Evolutionary conservation across 2,797 vertebrate genomes (phyloP).

Genomic region (Myotis daubentonii): DNA sequence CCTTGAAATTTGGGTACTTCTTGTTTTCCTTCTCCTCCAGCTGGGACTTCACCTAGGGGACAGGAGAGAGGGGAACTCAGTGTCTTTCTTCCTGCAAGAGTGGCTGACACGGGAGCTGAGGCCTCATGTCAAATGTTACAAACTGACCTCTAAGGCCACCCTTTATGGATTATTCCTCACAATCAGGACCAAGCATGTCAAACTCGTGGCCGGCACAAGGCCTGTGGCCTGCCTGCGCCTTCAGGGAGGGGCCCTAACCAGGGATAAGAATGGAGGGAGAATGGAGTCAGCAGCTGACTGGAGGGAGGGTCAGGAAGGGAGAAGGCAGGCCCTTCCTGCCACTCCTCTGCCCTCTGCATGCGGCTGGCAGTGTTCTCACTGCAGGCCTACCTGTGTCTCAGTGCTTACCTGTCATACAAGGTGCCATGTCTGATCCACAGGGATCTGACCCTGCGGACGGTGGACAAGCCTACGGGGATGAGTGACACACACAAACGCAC

Average conservation of each 20-base stretch:
- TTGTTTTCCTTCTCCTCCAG: slow-evolving; percentile 70
- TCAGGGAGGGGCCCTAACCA: background rate
- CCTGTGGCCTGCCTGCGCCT: too few relatives aligned
- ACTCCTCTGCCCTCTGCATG: background rate
- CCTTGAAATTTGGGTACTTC: slow-evolving; percentile 56
- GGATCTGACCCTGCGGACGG: too few relatives aligned
- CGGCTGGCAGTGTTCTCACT: accelerated
- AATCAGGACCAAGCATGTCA: too few relatives aligned
- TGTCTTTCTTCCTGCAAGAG: background rate
- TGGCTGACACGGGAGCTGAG: accelerated
- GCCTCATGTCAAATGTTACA: accelerated
- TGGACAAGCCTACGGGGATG: accelerated
- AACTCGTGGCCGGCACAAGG: too few relatives aligned
- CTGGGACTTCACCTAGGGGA: slow-evolving; percentile 64
- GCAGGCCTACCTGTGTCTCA: background rate
- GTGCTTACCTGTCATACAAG: background rate
- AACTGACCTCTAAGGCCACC: accelerated
- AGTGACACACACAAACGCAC: background rate
- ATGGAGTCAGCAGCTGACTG: too few relatives aligned
- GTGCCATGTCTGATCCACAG: accelerated
- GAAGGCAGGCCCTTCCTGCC: accelerated
- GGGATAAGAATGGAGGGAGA: background rate
- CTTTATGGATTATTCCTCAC: background rate
- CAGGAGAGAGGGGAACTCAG: accelerated
- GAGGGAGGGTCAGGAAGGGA: accelerated